These are phyloP conservation scores for Kryptopterus vitreolus DNA, from an alignment of 2,797 vertebrate species.

Conservation along the genomic window DNA sequence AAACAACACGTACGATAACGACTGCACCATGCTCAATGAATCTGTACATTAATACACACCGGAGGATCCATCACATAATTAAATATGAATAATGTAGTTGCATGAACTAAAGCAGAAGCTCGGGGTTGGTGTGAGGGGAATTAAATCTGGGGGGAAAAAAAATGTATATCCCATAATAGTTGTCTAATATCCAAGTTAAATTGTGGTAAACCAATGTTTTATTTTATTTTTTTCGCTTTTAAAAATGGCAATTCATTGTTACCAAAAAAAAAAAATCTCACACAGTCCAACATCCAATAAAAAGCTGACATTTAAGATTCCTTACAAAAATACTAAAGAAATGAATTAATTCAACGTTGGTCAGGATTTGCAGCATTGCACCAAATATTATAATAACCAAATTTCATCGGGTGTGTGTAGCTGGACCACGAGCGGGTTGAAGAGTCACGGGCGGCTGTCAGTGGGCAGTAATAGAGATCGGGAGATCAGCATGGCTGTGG, in stretches of 20 bases:
- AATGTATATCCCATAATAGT: background rate
- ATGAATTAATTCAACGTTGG: background rate
- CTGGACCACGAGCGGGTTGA: constrained; percentile 98
- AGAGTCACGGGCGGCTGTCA: constrained; percentile 96
- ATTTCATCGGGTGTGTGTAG: constrained; percentile 62
- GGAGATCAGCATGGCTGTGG: constrained; percentile 98
- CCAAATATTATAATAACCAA: too few relatives aligned
- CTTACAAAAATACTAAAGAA: background rate
- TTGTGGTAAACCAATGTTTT: background rate
- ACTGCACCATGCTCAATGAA: background rate
- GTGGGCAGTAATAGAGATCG: constrained; percentile 95
- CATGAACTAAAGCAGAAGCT: background rate
- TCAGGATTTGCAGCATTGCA: too few relatives aligned
- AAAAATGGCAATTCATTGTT: background rate
- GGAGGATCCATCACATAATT: background rate
- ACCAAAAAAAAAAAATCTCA: background rate
- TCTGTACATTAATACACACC: background rate
- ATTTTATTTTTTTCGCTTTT: background rate
- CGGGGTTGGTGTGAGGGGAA: background rate
- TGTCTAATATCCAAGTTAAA: background rate
- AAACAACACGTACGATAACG: constrained; percentile 90
- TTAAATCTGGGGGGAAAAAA: background rate
- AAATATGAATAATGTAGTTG: background rate
- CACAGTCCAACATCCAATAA: background rate
- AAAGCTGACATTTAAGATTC: background rate